These are phyloP conservation scores for Phymastichus coffea DNA, from an alignment of 1,140 invertebrate genomes.

Conservation along the genomic window DNA sequence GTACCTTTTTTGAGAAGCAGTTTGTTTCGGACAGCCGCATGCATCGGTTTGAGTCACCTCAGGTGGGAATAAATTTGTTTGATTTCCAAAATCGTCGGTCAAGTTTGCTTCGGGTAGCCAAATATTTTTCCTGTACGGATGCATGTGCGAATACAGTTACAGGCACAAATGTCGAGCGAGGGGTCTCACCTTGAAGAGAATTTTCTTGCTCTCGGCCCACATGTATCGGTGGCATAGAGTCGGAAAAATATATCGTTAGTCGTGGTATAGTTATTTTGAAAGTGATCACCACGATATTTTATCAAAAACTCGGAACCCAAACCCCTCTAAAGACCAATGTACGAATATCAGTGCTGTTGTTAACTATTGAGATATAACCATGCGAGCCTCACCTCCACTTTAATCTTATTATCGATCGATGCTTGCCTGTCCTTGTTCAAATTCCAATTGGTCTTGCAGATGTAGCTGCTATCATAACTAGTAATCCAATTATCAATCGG, in stretches of 20 bases:
- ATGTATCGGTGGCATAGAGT: background rate
- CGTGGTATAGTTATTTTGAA: conserved; percentile 3
- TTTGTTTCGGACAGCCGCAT: too few species aligned
- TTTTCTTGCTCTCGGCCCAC: background rate
- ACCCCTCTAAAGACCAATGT: too few species aligned
- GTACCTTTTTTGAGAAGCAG: too few species aligned
- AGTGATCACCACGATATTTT: background rate
- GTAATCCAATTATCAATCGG: conserved; percentile 14
- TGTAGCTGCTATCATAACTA: background rate
- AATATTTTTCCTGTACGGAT: conserved; percentile 23
- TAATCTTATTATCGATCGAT: background rate
- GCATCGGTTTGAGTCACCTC: too few species aligned
- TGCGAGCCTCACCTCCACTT: too few species aligned
- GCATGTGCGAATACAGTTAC: too few species aligned
- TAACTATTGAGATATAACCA: too few species aligned
- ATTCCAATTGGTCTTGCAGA: conserved; percentile 6
- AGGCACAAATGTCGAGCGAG: too few species aligned
- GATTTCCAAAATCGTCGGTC: conserved; percentile 21
- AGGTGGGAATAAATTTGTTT: conserved; percentile 12
- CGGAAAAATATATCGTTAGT: conserved; percentile 13
- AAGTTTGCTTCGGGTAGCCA: conserved; percentile 31
- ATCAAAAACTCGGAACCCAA: conserved; percentile 18
- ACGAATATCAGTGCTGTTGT: too few species aligned
- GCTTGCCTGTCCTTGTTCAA: background rate
- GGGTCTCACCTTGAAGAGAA: conserved; percentile 15